Evolutionary conservation across 2,888 invertebrate genomes (phyloP), one percentile per base, ranked within the genome.

Genomic region (Scaptomyza reducta): DNA sequence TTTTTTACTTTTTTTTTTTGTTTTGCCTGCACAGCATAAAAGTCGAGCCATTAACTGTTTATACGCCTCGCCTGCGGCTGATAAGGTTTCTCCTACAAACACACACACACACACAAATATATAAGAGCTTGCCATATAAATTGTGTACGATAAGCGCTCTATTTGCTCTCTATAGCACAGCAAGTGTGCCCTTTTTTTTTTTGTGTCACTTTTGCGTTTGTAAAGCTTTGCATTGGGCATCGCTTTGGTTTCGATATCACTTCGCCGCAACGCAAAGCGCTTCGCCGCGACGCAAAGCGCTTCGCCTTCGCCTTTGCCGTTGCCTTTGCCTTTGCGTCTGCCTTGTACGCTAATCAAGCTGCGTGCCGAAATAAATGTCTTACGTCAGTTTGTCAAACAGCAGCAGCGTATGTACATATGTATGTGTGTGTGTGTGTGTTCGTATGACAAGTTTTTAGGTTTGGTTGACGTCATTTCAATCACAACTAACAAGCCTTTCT

Each of bases 371-470:
- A 81, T 81, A 83, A 81, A 83, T 83, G 80, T 84, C 83, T 84
- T 84, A 84, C 83, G 83, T 84, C 83, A 84, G 83, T 86, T 70
- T 82, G 82, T 73, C 87, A 82, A 78, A 72, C 72, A 77, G 79
- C 70, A 69, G 66, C 70, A 65, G 66, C 66, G 56, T 59, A 61
- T 60, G 59, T 56, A 53, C 47, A 67, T 54, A 33, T 47, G 49
- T 47, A 31, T 56, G 56, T 55, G 27, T 56, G 45, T 70, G 66
- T 50, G 31, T 56, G 60, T 55, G 33, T 56, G 45, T 72, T 10
- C 31, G 31, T 31, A 31, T 31, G 85, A 79, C 86, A 82, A 82
- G 78, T 87, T 82, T 74, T 70, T 70, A 54, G 73, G 64, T 68
- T 77, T 65, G 38, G 55, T 56, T 84, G 83, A 84, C 86, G 86